Evolutionary conservation across 1,140 invertebrate species (phyloP).

Genomic region (Drosophila kepulauana): DNA sequence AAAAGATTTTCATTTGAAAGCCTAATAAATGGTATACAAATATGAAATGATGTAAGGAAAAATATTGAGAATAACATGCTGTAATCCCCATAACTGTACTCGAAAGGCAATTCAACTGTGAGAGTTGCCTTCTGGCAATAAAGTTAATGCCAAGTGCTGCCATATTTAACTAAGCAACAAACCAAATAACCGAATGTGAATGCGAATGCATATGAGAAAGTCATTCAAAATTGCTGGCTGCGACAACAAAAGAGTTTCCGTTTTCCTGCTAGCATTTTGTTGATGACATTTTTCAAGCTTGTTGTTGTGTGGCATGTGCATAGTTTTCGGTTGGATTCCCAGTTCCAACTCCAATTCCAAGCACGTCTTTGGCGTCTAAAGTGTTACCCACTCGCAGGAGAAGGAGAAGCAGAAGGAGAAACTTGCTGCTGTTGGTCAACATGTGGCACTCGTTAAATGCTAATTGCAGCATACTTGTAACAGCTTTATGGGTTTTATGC

Average conservation of each 20-base stretch:
- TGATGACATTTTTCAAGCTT: slow-evolving; percentile 55
- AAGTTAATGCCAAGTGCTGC: slow-evolving; percentile 8
- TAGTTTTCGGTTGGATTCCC: background rate
- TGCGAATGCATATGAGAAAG: slow-evolving; percentile 25
- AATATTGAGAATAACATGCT: background rate
- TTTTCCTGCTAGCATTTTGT: slow-evolving; percentile 54
- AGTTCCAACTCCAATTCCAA: background rate
- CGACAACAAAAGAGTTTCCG: slow-evolving; percentile 63
- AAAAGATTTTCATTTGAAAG: too few relatives aligned
- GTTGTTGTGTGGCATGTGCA: slow-evolving; percentile 5
- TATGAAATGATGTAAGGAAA: background rate
- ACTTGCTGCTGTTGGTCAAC: slow-evolving; percentile 12
- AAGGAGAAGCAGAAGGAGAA: too few relatives aligned
- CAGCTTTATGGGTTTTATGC: slow-evolving; percentile 51
- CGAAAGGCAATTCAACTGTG: slow-evolving; percentile 52
- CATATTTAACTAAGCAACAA: slow-evolving; percentile 33
- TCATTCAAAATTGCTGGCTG: slow-evolving; percentile 49
- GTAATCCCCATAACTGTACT: background rate
- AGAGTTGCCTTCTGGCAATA: slow-evolving; percentile 42
- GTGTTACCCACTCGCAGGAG: background rate
- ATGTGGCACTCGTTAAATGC: slow-evolving; percentile 74
- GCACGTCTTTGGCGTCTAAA: background rate
- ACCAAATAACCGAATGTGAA: slow-evolving; percentile 17
- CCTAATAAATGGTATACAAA: too few relatives aligned
- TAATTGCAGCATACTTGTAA: slow-evolving; percentile 74